Percentiles rank a stretch among this genome's conserved stretches.
These are phyloP conservation scores for Bucorvus abyssinicus DNA, from an alignment of 2,797 vertebrate genomes.

Conservation along the genomic window DNA sequence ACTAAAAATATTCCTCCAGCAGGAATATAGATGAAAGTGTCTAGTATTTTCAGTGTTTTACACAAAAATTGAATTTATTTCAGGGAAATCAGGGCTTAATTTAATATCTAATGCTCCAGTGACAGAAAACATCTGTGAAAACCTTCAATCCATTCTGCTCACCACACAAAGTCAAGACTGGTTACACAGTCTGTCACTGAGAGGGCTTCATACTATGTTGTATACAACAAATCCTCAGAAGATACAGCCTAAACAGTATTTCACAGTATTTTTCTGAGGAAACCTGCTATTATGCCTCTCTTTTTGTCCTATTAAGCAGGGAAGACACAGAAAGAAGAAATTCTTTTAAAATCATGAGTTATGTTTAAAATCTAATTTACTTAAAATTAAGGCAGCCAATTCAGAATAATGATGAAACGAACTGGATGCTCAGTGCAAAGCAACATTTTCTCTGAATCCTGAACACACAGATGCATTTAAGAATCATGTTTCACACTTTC, in stretches of 20 bases:
- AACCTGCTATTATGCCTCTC: background rate
- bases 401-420: background rate
- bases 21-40: background rate
- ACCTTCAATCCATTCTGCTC: background rate
- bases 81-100: background rate
- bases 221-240: background rate
- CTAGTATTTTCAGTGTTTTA: background rate
- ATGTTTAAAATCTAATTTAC: background rate
- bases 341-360: background rate
- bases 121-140: background rate
- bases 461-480: background rate
- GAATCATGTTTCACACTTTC: background rate
- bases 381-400: background rate
- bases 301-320: background rate
- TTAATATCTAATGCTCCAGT: background rate
- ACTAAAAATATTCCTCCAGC: background rate
- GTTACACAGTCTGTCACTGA: background rate
- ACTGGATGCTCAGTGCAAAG: background rate
- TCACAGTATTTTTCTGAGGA: background rate
- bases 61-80: background rate
- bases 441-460: background rate
- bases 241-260: background rate
- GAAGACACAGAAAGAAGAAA: background rate
- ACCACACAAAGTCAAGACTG: background rate
- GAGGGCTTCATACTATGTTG: accelerated